Evolutionary conservation across 2,113 vertebrate species (phyloP), one percentile per base, ranked within the genome.

Genomic region (Ciconia maguari): DNA sequence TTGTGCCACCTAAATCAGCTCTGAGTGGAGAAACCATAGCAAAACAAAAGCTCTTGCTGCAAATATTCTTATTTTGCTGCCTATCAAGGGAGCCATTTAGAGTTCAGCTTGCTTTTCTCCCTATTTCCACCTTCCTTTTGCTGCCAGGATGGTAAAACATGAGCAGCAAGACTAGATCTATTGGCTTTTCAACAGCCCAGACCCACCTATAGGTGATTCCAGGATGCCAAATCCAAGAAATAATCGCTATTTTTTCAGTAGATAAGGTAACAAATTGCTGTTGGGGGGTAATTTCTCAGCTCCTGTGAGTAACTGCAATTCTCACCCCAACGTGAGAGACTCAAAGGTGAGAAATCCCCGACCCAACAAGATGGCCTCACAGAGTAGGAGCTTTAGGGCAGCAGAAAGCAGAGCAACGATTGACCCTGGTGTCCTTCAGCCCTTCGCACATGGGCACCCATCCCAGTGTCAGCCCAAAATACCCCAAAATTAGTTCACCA

Each of bases 391-490:
- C 55, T 87, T 71, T 32, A 74, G 62, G 48, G 55, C 71, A 94
- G 83, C 83, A 87, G 64, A 74, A 91, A 80, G 16, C 3, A 8
- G 30, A 83, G 48, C 16, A 72, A 10, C 0, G 6, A 74, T 9
- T 0, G 1, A 34, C 5, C 11, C 15, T 0, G 0, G 5, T 34
- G 54, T 52, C 74, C 89, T 89, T 58, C 71, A 88, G n/a, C 6
- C 21, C 17, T 17, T 74, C n/a, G 20, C 66, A 85, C 2, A 0
- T 26, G 34, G 22, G 10, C 24, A 11, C 4, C 22, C 22, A 25
- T 8, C 46, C 24, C 3, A 0, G 29, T 5, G 1, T 49, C 42
- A 57, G 18, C 48, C 42, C 30, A 57, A 70, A 94, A 76, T 4
- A 77, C 16, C 69, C 44, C 49, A 15, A 90, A 94, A 82, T n/a